Evolutionary conservation across 2,888 invertebrate species (phyloP).

Genomic region (Ramazzottius varieornatus): DNA sequence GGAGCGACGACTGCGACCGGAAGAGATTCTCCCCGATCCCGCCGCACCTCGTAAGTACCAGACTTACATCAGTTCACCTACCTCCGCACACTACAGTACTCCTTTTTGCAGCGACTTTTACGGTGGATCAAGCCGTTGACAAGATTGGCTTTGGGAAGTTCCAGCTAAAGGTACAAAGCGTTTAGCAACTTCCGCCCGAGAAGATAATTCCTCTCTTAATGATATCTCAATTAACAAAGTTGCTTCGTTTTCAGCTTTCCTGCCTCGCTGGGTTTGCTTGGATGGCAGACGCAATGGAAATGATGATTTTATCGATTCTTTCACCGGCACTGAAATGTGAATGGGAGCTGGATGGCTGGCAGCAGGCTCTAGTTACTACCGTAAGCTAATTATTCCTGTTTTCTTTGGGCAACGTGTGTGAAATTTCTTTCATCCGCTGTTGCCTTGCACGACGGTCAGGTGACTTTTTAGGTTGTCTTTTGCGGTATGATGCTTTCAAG

Average conservation of each 20-base stretch:
- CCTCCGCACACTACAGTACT: no score
- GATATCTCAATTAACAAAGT: no score
- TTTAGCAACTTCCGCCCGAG: no score
- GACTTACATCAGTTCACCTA: no score
- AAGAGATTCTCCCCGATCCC: no score
- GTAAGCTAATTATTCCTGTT: slow-evolving; percentile 23
- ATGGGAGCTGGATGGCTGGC: slow-evolving; percentile 68
- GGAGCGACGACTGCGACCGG: no score
- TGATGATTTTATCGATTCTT: slow-evolving; percentile 76
- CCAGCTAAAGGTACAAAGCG: background rate
- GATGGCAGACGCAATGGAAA: slow-evolving; percentile 98
- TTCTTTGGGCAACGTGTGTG: background rate
- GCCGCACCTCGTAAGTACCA: no score
- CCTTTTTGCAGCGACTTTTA: background rate
- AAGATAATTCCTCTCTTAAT: no score
- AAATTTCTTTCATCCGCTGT: background rate
- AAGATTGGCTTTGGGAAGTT: background rate
- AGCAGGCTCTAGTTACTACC: slow-evolving; percentile 73
- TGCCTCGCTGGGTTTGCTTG: slow-evolving; percentile 58
- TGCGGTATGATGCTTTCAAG: slow-evolving; percentile 67
- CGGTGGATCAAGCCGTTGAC: slow-evolving; percentile 3
- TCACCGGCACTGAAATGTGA: slow-evolving; percentile 78
- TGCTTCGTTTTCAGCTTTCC: slow-evolving; percentile 30
- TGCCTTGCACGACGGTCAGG: background rate
- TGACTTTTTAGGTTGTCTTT: slow-evolving; percentile 38